Evolutionary conservation across 2,888 invertebrate species (phyloP), one percentile per base, ranked within the genome.

Genomic region (Margaritifera margaritifera): DNA sequence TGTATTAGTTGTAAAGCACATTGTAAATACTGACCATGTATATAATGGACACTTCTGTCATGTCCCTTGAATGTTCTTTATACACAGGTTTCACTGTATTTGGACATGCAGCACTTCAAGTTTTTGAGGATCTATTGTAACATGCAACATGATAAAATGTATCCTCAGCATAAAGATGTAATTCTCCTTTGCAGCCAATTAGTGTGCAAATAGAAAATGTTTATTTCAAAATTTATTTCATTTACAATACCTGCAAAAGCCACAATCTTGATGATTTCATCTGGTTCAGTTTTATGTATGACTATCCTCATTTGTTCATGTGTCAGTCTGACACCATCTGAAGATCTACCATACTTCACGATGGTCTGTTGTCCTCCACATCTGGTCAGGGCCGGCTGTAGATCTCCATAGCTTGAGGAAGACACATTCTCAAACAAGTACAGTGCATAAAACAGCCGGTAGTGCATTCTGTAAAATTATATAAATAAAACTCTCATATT

Each of bases 291-390:
- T 53, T 84, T 78, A 66, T 86, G 80, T 65, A 84, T 86, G 27
- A 86, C 80, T 64, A 89, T 88, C 55, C 85, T 64, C 71, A 86
- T 61, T 72, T 89, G 89, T 77, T 89, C 88, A 72, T 87, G 86
- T 8, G 88, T 88, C 66, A 87, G 71, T 31, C 80, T 65, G n/a
- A 88, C 75, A 70, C 67, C 73, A 15, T 74, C 72, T 54, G n/a
- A 51, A 50, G 22, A 51, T n/a, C 22, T 42, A 62, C 84, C 80
- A 77, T 87, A 88, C 73, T 75, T 82, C 24, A 82, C 64, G 8
- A 87, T 76, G 59, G 83, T 79, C 77, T 87, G 88, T 69, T 86
- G 87, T 11, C 86, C 86, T 8, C 69, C 58, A n/a, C 64, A 69
- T 22, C 72, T 71, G 1, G 69, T 64, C 65, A 82, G 74, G 4